Evolutionary conservation across 2,888 invertebrate genomes (phyloP), one percentile per base, ranked within the genome.

Genomic region (Meteorus colon): DNA sequence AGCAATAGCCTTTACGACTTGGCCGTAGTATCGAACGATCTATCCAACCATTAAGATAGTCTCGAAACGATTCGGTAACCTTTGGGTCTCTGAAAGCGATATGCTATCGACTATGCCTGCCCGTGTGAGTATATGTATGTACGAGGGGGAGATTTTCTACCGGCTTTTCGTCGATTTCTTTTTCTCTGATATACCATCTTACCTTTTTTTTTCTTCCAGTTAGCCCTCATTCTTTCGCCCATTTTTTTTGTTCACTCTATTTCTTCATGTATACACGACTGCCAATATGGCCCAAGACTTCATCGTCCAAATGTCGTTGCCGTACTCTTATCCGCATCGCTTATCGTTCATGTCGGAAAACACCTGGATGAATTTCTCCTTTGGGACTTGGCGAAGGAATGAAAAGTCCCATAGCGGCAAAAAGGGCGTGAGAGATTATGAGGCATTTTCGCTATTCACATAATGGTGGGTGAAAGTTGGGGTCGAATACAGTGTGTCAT

Each of bases 11-110:
- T 89, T 89, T 89, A 89, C 89, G 89, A 89, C 88, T 89, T 85
- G 88, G 88, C 88, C 89, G 88, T 89, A 89, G 89, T 88, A 89
- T 89, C 88, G 87, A 89, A 89, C 89, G 89, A 89, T 89, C 89
- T 88, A 89, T 89, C 86, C 89, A 82, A 80, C 89, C 88, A 88
- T 89, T 89, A 89, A 89, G 89, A 89, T 89, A 89, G 89, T 89
- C 89, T 88, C 85, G 86, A 84, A 89, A 89, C 88, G 89, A 89
- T 89, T 89, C 89, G 87, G 89, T 89, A 89, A 89, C 89, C 89
- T 89, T 87, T 89, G 85, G 87, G 87, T 88, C 87, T 86, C 86
- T 86, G 84, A 88, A 88, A 88, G 86, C 88, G 88, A 88, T 89
- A 89, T 87, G 87, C 85, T 89, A 89, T 89, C 88, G 86, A 89